Percentiles rank a stretch among this genome's conserved stretches.
phyloP scores from a whole-genome alignment of 2,888 invertebrate genomes.

The Lamellibrachia satsuma region DNA sequence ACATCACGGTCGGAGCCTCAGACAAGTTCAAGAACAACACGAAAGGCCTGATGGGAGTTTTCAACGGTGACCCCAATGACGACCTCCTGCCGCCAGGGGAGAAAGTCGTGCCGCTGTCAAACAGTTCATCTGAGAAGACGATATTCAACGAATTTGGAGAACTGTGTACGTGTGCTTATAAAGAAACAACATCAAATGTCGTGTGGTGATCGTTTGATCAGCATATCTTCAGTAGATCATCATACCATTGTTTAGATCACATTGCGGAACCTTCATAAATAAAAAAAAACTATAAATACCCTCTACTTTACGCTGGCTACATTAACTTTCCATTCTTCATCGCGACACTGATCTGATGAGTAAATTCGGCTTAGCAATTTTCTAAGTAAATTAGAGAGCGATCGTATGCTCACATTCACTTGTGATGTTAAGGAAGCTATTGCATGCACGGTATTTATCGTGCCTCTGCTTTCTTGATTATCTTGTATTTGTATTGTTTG shows the following conservation, averaged over 20 bases:
- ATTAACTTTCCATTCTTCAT: too few species aligned
- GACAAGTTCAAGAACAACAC: slow-evolving; percentile 13
- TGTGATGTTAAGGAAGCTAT: background rate
- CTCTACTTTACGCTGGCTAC: too few species aligned
- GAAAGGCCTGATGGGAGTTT: slow-evolving; percentile 21
- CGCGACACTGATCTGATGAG: too few species aligned
- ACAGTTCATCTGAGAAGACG: background rate
- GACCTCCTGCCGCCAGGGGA: slow-evolving; percentile 18
- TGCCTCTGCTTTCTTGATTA: background rate
- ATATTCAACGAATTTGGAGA: slow-evolving; percentile 20
- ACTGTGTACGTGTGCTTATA: background rate
- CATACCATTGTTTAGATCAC: too few species aligned
- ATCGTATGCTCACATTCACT: too few species aligned
- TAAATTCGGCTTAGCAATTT: too few species aligned
- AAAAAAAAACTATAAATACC: too few species aligned
- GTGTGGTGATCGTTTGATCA: too few species aligned
- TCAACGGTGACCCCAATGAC: slow-evolving; percentile 20
- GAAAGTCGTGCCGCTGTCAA: background rate
- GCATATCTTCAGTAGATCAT: too few species aligned
- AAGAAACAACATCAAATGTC: background rate
- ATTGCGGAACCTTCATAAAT: too few species aligned
- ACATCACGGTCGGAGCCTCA: background rate
- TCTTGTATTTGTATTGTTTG: background rate
- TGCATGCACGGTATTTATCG: background rate
- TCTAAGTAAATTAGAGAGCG: too few species aligned